Evolutionary conservation across 2,113 vertebrate species (phyloP), one percentile per base, ranked within the genome.

Genomic region (Cricetomys ansorgei): DNA sequence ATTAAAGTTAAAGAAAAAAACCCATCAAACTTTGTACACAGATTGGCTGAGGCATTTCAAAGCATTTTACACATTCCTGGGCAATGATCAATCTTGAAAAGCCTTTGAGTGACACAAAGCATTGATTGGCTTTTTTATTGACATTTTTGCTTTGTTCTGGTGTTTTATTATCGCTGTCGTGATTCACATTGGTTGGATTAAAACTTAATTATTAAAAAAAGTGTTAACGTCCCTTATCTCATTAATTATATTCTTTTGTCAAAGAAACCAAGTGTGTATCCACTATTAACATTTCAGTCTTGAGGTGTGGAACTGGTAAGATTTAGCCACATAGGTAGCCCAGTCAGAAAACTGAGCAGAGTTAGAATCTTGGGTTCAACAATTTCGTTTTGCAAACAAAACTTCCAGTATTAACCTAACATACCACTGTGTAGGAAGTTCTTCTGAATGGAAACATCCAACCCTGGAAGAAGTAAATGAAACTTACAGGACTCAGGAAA

Each of bases 11-110:
- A n/a, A n/a, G 55, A 31, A 21, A 77, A 10, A 92, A 80, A 40
- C 0, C 3, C 34, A 64, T 64, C 17, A 92, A 72, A 73, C n/a
- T 45, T 75, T 95, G 50, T 92, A 48, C 8, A n/a, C 17, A 5
- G 70, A 15, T 64, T 70, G 55, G 19, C 16, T 62, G 3, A 73
- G 37, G 27, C 3, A 67, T 57, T 93, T 95, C 16, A 34, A 34
- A 25, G 5, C 12, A 73, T 94, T 93, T 89, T 62, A 89, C 64
- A 9, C 91, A 91, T 95, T 94, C 45, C 80, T 62, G 37, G 77
- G 23, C 25, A 83, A 12, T 27, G 29, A 64, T 29, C n/a, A 40
- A 19, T 67, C 40, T 94, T 83, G 67, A 64, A 15, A 37, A 3
- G 2, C 17, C 21, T 76, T 81, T 34, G 67, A 79, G 23, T 75